Evolutionary conservation across 2,113 vertebrate species (phyloP), one percentile per base, ranked within the genome.

Genomic region (Eulemur rufifrons): DNA sequence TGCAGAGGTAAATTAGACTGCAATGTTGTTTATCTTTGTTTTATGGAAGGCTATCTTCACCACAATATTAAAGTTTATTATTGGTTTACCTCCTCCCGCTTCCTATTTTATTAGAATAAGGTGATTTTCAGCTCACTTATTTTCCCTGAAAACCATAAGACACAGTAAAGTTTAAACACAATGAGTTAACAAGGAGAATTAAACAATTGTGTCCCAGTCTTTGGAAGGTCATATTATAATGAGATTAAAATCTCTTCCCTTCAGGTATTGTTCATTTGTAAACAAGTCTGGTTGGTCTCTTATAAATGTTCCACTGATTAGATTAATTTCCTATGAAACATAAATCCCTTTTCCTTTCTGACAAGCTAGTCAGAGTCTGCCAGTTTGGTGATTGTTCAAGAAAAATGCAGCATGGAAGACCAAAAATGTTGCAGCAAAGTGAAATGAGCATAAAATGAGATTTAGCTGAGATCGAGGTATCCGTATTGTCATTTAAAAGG

Each of bases 1-100:
- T 98, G 96, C 95, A 71, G 61, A 97, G 96, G 96, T 96, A 98
- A 98, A 98, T 98, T 98, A 98, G 97, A 97, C 69, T 0, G 0
- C 80, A 96, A 13, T 85, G 93, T 64, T 98, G 95, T 98, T 98
- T 98, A 97, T 98, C 83, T 87, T 97, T 98, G 93, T 97, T 98
- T 98, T 98, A 98, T 98, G 97, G 97, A 97, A 98, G 94, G 89
- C 92, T 97, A 94, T 98, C 98, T 98, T 98, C 96, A 90, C 95
- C 96, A 91, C 32, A 71, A 82, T 97, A 97, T 97, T 98, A 98
- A 98, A 97, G 50, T 81, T 94, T 98, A 71, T 98, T 98, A 97
- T 93, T 98, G 68, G 47, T 97, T 86, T 97, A 96, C 86, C 21
- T 96, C 88, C 21, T 96, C 86, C 81, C 2, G 10, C 89, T 89